A percentile compares a stretch with the other conserved stretches of the same genome.
Conservation (phyloP, 2,797 vertebrate genomes). For the Brotula barbata region DNA sequence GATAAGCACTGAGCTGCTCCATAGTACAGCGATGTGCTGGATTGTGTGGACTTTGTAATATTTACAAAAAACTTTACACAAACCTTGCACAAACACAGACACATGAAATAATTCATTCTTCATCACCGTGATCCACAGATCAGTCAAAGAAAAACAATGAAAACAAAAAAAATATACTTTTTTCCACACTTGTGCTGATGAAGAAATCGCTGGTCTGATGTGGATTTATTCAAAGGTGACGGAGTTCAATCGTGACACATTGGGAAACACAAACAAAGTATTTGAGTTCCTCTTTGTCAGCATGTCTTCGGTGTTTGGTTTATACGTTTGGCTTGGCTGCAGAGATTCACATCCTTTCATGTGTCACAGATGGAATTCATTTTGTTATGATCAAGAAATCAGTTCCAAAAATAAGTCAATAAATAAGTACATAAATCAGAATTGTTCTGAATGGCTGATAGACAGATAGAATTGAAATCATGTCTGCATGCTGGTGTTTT, state of each 20-base stretch:
- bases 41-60: neutral
- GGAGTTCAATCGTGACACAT: slow-evolving; percentile 22
- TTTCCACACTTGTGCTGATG: neutral
- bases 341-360: slow-evolving; percentile 38
- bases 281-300: slow-evolving; percentile 35
- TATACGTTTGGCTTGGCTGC: slow-evolving; percentile 31
- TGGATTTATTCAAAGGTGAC: slow-evolving; percentile 9
- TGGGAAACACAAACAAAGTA: slow-evolving; percentile 21
- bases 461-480: slow-evolving; percentile 30
- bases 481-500: slow-evolving; percentile 25
- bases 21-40: slow-evolving; percentile 37
- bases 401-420: no score
- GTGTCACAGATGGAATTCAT: no score
- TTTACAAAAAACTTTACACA: slow-evolving; percentile 20
- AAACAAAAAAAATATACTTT: neutral
- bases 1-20: no score
- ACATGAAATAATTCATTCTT: neutral
- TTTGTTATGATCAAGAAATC: no score
- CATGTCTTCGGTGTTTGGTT: slow-evolving; percentile 33
- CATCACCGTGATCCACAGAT: neutral
- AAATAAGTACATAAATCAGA: no score
- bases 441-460: slow-evolving; percentile 41
- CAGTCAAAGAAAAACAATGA: slow-evolving; percentile 25
- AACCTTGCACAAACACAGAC: slow-evolving; percentile 28
- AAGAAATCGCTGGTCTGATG: slow-evolving; percentile 8